Conservation (phyloP, 2,888 invertebrate genomes). For the Argynnis bischoffii region DNA sequence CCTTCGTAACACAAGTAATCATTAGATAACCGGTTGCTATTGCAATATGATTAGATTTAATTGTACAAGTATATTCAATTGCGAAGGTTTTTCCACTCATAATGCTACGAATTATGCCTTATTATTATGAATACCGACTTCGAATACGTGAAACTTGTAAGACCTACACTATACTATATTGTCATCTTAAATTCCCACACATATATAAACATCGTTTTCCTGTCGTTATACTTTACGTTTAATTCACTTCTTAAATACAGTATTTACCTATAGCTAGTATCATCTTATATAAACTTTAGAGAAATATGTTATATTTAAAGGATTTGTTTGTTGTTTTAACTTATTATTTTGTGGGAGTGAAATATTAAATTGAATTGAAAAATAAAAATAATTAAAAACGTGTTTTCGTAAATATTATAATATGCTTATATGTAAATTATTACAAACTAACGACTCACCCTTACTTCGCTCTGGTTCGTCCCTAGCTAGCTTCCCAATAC, state of each 20-base stretch:
- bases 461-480: no score
- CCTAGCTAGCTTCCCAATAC: no score
- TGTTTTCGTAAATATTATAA: no score
- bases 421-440: no score
- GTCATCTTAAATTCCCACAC: not conserved
- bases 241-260: not conserved
- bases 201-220: not conserved
- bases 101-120: constrained; percentile 1
- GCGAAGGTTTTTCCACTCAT: constrained; percentile 6
- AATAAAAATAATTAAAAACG: no score
- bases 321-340: no score
- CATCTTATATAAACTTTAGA: not conserved
- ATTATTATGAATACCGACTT: not conserved
- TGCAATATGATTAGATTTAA: constrained; percentile 8
- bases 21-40: constrained; percentile 1
- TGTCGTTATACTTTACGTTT: not conserved
- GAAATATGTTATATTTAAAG: no score
- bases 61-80: not conserved
- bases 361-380: no score
- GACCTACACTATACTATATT: not conserved
- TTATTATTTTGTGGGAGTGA: no score
- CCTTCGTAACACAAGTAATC: constrained; percentile 3
- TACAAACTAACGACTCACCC: no score
- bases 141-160: constrained; percentile 5
- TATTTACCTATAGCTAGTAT: not conserved